Evolutionary conservation across 1,140 invertebrate genomes (phyloP).

Genomic region (Drosophila miranda): DNA sequence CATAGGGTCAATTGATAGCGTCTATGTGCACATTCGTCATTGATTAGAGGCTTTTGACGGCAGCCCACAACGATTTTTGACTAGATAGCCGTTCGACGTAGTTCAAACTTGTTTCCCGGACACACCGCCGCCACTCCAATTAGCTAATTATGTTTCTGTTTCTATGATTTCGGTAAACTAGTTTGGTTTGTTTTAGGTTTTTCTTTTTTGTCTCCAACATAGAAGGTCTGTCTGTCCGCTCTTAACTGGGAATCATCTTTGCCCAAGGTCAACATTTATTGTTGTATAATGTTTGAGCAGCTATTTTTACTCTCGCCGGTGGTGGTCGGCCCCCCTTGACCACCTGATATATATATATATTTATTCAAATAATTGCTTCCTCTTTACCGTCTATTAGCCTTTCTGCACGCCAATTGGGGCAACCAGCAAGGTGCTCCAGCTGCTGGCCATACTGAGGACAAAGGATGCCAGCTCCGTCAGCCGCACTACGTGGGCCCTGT

Average conservation of each 20-base stretch:
- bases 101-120: constrained; percentile 42
- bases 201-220: constrained; percentile 1
- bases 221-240: not conserved
- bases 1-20: constrained; percentile 12
- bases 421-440: constrained; percentile 87
- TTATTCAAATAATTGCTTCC: constrained; percentile 15
- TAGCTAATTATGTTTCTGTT: constrained; percentile 45
- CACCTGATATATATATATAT: constrained; percentile 46
- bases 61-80: not conserved
- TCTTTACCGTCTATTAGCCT: constrained; percentile 83
- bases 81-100: constrained; percentile 42
- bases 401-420: constrained; percentile 88
- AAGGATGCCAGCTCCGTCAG: constrained; percentile 87
- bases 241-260: constrained; percentile 40
- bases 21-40: constrained; percentile 13
- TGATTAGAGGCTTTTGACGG: constrained; percentile 40
- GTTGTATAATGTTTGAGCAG: constrained; percentile 66
- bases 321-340: not conserved
- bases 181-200: constrained; percentile 33
- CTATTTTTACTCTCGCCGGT: constrained; percentile 52
- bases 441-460: constrained; percentile 85
- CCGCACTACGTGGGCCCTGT: constrained; percentile 87
- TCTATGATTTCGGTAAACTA: constrained; percentile 22
- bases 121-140: constrained; percentile 10
- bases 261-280: constrained; percentile 61